Conservation (phyloP, 2,888 invertebrate species). For the Azorinus chamasolen region DNA sequence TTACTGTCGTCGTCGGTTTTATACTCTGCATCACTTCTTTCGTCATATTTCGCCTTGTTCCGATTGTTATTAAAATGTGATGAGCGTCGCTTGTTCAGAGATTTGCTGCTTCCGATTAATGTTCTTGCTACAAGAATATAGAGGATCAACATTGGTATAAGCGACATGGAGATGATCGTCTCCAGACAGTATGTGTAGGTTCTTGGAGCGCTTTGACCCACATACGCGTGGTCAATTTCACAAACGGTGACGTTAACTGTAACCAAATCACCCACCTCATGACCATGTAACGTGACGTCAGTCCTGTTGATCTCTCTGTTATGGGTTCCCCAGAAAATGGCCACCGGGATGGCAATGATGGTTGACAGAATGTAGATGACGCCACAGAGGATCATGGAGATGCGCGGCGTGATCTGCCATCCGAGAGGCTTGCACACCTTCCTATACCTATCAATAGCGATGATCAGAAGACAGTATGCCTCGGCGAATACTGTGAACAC, state of each 20-base stretch:
- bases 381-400: constrained; percentile 27
- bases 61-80: too few species aligned
- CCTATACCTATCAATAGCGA: constrained; percentile 73
- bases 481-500: constrained; percentile 62
- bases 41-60: too few species aligned
- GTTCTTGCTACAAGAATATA: constrained; percentile 41
- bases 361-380: constrained; percentile 27
- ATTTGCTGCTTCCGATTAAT: constrained; percentile 1
- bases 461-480: constrained; percentile 69
- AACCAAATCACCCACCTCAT: too few species aligned
- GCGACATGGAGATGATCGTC: constrained; percentile 22
- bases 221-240: constrained; percentile 39
- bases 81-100: not conserved
- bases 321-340: constrained; percentile 55
- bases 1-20: too few species aligned
- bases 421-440: constrained; percentile 74
- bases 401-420: constrained; percentile 35
- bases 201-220: constrained; percentile 19
- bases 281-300: constrained; percentile 5
- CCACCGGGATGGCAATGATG: constrained; percentile 41
- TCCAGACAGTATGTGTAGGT: constrained; percentile 22
- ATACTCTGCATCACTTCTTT: too few species aligned
- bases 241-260: constrained; percentile 44
- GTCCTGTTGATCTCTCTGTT: not conserved
- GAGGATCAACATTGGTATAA: constrained; percentile 37